Base-by-base conservation (phyloP, 2,113 vertebrate species). In the Campylomormyrus numenius region DNA sequence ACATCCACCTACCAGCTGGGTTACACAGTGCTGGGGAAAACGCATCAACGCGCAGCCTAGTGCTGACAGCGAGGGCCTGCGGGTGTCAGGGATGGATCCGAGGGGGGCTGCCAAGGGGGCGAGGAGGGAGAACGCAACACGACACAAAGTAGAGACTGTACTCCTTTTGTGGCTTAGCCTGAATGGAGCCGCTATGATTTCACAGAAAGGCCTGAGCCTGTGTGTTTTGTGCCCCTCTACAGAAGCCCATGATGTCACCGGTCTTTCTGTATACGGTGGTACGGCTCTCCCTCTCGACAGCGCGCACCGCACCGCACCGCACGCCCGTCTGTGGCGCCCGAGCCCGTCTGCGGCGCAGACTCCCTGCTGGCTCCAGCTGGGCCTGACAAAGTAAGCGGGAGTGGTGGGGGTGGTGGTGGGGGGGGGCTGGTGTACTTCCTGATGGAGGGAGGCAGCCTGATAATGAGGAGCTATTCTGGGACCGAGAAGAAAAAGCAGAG, bases 381-480 rank as follows among this genome's bases (percentile, higher is more conserved):
- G 70, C 70, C 70, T 74, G 70, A 74, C n/a, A 74, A 74, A 31
- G n/a, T 74, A 35, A 66, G 62, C 3, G 31, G 56, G 56, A 58
- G 21, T 6, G 56, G 56, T 9, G 21, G 21, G 4, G n/a, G n/a
- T n/a, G 11, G 49, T 50, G 5, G 52, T 19, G 17, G 21, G 19
- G 31, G 74, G 74, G 35, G 35, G 17, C n/a, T 70, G 46, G 31
- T 39, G 83, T 46, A 58, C 84, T 89, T 87, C 58, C 84, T 89
- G 85, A 90, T 85, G 31, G 80, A 74, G 74, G 50, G 27, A 39
- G 58, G 39, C 87, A 13, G 21, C 50, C 87, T 53, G 58, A 86
- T 88, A 90, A 77, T 58, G 7, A 87, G 89, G 85, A 53, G 86
- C 77, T 86, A 91, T 89, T 92, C 86, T 88, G 42, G 91, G 50